A percentile compares a stretch with the other conserved stretches of the same genome.
These are phyloP conservation scores for Glyptemys insculpta DNA, from an alignment of 2,797 vertebrate species.

Conservation along the genomic window DNA sequence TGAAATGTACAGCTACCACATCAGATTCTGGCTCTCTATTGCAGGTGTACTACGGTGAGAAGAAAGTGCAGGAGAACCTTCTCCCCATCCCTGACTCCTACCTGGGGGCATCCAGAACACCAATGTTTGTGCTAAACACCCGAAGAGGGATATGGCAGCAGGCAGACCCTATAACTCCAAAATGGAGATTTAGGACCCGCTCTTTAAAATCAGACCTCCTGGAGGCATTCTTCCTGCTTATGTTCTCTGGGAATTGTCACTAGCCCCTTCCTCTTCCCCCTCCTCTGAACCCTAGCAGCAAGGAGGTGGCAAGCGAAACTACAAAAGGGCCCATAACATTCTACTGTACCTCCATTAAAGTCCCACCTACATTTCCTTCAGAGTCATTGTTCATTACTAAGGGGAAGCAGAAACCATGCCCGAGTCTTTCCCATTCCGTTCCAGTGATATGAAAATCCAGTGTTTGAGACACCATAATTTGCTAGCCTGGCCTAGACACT, in stretches of 20 bases:
- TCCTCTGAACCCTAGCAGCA: not conserved
- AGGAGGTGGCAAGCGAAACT: fast-evolving
- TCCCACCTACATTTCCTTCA: not conserved
- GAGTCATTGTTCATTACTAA: not conserved
- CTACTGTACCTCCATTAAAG: not conserved
- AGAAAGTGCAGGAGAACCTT: not conserved
- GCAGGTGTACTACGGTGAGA: not conserved
- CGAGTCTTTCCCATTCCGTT: not conserved
- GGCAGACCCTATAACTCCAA: not conserved
- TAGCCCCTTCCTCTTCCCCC: not conserved
- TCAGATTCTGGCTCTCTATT: not conserved
- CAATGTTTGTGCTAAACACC: not conserved
- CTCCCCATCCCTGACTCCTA: not conserved
- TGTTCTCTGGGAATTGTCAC: not conserved
- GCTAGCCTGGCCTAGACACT: not conserved
- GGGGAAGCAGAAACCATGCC: not conserved
- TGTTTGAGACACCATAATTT: not conserved
- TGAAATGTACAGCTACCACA: not conserved
- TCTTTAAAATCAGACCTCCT: not conserved
- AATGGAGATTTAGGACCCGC: not conserved
- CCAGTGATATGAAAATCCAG: not conserved
- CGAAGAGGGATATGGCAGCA: not conserved
- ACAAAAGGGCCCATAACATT: not conserved
- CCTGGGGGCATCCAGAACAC: not conserved
- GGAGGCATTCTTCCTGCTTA: not conserved